A percentile compares a stretch with the other conserved stretches of the same genome.
Conservation (phyloP, 2,888 invertebrate species). For the Parochlus steinenii region DNA sequence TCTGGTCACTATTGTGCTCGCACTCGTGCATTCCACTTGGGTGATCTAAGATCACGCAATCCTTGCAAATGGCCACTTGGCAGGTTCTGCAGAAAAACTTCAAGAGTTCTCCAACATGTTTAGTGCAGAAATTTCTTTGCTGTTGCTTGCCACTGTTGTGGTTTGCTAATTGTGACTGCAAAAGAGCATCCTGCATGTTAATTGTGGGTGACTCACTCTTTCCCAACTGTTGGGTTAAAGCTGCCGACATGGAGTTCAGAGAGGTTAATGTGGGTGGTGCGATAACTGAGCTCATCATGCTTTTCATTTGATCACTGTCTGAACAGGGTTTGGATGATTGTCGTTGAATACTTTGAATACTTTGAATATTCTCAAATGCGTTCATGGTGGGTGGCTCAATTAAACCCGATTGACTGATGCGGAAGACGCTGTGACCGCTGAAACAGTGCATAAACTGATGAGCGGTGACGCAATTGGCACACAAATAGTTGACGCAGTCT, state of each 20-base stretch:
- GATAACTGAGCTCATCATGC: slow-evolving; percentile 9
- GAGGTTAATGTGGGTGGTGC: slow-evolving; percentile 10
- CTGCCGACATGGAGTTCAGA: slow-evolving; percentile 4
- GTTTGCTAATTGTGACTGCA: slow-evolving; percentile 22
- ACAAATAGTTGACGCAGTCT: slow-evolving; percentile 91
- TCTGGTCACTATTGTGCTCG: slow-evolving; percentile 69
- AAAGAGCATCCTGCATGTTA: slow-evolving; percentile 15
- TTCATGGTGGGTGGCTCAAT: not conserved
- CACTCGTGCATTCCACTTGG: slow-evolving; percentile 67
- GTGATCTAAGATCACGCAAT: slow-evolving; percentile 83
- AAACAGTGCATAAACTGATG: slow-evolving; percentile 99
- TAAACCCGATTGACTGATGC: slow-evolving; percentile 18
- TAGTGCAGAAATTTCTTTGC: slow-evolving; percentile 64
- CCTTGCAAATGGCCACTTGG: slow-evolving; percentile 83
- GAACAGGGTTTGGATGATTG: slow-evolving; percentile 37
- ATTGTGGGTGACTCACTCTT: slow-evolving; percentile 12
- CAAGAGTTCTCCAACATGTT: slow-evolving; percentile 79
- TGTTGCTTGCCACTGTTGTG: slow-evolving; percentile 41
- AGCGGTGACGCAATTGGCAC: slow-evolving; percentile 95
- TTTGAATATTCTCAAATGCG: slow-evolving; percentile 1
- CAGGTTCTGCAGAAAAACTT: slow-evolving; percentile 93
- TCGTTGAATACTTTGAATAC: not conserved
- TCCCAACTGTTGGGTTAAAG: slow-evolving; percentile 5
- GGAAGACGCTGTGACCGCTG: slow-evolving; percentile 81
- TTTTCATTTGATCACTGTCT: slow-evolving; percentile 21